phyloP scores from a whole-genome alignment of 2,113 vertebrate genomes.

The Notarius quadriscutis region DNA sequence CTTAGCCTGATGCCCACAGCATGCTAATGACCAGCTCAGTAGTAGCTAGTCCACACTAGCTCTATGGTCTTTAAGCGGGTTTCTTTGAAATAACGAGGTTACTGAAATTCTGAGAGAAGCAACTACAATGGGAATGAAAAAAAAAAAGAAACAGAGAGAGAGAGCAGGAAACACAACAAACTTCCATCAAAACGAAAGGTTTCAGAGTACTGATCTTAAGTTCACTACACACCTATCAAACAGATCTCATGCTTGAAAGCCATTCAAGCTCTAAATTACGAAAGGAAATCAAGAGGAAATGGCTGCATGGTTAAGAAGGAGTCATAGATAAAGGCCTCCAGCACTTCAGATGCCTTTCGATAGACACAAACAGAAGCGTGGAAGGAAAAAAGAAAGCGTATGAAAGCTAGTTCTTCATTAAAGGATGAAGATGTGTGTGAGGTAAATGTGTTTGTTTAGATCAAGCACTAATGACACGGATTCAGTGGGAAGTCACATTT shows the following conservation, averaged over 20 bases:
- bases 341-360: background rate
- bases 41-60: conserved; percentile 24
- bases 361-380: background rate
- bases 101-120: conserved; percentile 3
- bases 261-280: conserved; percentile 36
- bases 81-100: background rate
- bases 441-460: background rate
- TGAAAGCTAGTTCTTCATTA: background rate
- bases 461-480: background rate
- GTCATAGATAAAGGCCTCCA: background rate
- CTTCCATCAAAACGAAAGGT: background rate
- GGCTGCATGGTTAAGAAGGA: background rate
- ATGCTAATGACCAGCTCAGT: conserved; percentile 43
- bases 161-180: background rate
- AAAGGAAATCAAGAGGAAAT: background rate
- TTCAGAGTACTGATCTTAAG: conserved; percentile 16
- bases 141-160: background rate
- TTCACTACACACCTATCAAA: conserved; percentile 33
- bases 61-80: background rate
- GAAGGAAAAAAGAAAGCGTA: background rate
- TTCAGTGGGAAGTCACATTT: background rate
- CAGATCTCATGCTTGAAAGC: background rate
- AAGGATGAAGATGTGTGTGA: background rate
- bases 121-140: background rate
- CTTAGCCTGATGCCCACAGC: conserved; percentile 44